Conservation (phyloP, 2,113 vertebrate genomes). For the Saccopteryx bilineata region DNA sequence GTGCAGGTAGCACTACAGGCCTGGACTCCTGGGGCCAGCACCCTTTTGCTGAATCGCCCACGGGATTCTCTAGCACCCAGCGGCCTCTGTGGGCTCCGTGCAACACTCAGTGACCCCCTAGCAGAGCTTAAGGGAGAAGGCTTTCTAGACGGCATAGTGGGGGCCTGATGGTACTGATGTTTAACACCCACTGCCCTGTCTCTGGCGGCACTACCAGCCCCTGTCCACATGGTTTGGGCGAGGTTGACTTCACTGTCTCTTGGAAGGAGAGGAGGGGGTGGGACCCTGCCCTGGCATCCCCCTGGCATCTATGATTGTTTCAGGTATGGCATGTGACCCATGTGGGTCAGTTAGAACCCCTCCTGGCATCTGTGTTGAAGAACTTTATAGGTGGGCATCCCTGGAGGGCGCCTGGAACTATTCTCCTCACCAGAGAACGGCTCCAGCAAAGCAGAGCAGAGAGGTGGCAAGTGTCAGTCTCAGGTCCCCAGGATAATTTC, state of each 20-base stretch:
- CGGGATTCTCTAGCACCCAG: background rate
- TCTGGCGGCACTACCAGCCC: background rate
- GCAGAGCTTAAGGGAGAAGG: background rate
- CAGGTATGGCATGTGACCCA: background rate
- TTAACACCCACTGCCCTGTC: fast-evolving
- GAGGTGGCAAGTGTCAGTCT: background rate
- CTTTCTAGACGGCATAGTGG: fast-evolving
- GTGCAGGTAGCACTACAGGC: background rate
- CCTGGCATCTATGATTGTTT: background rate
- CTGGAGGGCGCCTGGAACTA: background rate
- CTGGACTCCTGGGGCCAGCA: background rate
- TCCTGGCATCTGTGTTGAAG: background rate
- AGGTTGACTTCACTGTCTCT: background rate
- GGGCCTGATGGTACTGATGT: background rate
- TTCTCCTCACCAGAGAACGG: background rate
- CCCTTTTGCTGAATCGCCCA: background rate
- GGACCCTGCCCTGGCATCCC: background rate
- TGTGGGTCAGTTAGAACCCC: fast-evolving
- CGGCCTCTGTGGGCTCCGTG: background rate
- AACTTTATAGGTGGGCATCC: background rate
- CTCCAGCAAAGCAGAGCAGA: background rate
- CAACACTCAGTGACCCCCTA: background rate
- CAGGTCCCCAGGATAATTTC: background rate
- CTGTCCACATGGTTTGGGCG: background rate
- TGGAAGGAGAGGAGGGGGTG: background rate